Evolutionary conservation across 2,888 invertebrate species (phyloP).

Genomic region (Sclerodermus sp.): DNA sequence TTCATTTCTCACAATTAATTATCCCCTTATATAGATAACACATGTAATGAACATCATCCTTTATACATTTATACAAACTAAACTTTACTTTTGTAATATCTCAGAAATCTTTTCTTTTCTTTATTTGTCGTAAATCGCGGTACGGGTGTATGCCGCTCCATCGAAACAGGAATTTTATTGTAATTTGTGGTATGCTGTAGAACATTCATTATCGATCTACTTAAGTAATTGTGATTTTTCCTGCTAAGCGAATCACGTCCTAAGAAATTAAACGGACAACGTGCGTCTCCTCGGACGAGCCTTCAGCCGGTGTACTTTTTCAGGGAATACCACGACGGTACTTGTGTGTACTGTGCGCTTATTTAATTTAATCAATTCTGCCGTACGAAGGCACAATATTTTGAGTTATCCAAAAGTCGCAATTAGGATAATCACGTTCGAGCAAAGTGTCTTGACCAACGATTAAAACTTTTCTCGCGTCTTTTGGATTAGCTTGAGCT

Average conservation of each 20-base stretch:
- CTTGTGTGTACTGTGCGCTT: not conserved
- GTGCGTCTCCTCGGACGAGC: not conserved
- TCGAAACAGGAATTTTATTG: slow-evolving; percentile 2
- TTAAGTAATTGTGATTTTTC: slow-evolving; percentile 10
- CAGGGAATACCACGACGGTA: no score
- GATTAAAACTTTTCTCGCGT: slow-evolving; percentile 62
- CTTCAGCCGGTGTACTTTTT: not conserved
- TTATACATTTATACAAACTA: no score
- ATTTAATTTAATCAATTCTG: slow-evolving; percentile 68
- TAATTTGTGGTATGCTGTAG: slow-evolving; percentile 4
- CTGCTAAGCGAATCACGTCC: not conserved
- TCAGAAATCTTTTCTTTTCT: not conserved
- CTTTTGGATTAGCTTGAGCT: slow-evolving; percentile 63
- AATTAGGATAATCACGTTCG: slow-evolving; percentile 69
- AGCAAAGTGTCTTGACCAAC: slow-evolving; percentile 73
- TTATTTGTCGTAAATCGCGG: not conserved
- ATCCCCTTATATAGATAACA: no score
- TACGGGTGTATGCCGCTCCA: not conserved
- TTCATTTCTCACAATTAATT: no score
- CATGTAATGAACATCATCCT: no score
- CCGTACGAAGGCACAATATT: slow-evolving; percentile 76
- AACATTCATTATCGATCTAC: slow-evolving; percentile 10
- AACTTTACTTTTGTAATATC: no score
- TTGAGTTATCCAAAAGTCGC: slow-evolving; percentile 76
- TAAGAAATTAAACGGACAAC: slow-evolving; percentile 6